Base-by-base conservation (phyloP, 2,888 invertebrate species). In the Trissonchulus latispiculum region DNA sequence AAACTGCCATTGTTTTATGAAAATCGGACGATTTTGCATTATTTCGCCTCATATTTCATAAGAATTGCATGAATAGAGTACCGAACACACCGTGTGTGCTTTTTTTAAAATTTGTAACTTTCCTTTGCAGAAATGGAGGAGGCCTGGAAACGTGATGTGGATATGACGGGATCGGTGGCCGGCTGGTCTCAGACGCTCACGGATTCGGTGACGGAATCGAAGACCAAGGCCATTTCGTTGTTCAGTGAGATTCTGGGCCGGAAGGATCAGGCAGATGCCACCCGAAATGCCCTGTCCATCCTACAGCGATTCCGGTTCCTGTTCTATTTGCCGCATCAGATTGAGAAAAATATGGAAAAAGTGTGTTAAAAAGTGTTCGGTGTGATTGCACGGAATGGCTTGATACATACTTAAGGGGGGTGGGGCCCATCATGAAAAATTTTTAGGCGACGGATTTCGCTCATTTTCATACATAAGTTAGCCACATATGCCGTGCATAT, bases 201-300 rank as follows among this genome's bases (percentile, higher is more conserved):
- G 23, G 59, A 70, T 8, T n/a, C 66, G 8, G 71, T 68, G 3
- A 33, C 2, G 90, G 93, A 91, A 84, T 92, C 96, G 0, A 93
- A 94, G 84, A 87, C 88, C 1, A 90, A 95, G 83, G 95, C 97
- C 0, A 91, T 94, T 82, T 91, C 91, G 75, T 86, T 97, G 75
- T 97, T 96, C 83, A 91, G 93, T 71, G 94, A 94, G 81, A 95
- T 97, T 23, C 84, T 97, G 74, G 88, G 91, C 0, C 88, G 95
- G 73, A 91, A 95, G 82, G 97, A 97, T 81, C 89, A 91, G 79
- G 97, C 97, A 0, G 99, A 99, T 83, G 90, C 94, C 71, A 97
- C 95, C 0, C 88, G 97, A 69, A 95, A 95, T 81, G 95, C 96
- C 0, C 87, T 99, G 1, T 90, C 92, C 75, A 90, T 97, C 3